phyloP scores from a whole-genome alignment of 2,888 invertebrate species.

The Cantharis flavilabris region DNA sequence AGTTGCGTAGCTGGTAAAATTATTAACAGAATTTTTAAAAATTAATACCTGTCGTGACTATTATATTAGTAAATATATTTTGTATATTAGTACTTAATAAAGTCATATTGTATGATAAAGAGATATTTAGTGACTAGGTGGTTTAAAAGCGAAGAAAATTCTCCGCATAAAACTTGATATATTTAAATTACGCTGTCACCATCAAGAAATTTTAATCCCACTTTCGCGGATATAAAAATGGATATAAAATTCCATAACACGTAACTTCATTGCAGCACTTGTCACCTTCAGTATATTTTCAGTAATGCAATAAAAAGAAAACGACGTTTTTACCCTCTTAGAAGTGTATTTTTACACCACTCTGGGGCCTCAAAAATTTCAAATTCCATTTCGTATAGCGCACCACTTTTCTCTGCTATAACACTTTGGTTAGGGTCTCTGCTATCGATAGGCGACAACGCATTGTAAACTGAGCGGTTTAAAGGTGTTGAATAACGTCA shows the following conservation, averaged over 20 bases:
- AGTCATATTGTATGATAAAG: slow-evolving; percentile 18
- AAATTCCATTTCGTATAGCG: slow-evolving; percentile 55
- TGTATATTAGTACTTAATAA: slow-evolving; percentile 6
- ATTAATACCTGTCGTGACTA: neutral
- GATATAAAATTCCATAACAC: slow-evolving; percentile 56
- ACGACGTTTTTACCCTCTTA: slow-evolving; percentile 53
- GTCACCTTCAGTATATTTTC: slow-evolving; percentile 55
- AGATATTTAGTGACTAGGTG: slow-evolving; percentile 19
- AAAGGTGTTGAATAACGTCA: slow-evolving; percentile 52
- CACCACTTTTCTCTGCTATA: slow-evolving; percentile 40
- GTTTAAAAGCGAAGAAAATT: slow-evolving; percentile 25
- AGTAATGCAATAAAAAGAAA: slow-evolving; percentile 56
- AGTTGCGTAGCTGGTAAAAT: neutral
- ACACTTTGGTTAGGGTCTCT: slow-evolving; percentile 43
- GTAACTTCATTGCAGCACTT: slow-evolving; percentile 54
- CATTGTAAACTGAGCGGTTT: slow-evolving; percentile 54
- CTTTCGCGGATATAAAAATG: slow-evolving; percentile 54
- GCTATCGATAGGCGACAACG: slow-evolving; percentile 46
- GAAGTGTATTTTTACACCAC: slow-evolving; percentile 58
- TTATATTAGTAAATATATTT: neutral
- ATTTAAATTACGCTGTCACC: slow-evolving; percentile 52
- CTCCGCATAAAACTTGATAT: slow-evolving; percentile 46
- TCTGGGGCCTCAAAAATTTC: slow-evolving; percentile 57
- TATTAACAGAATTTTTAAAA: neutral
- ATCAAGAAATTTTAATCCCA: slow-evolving; percentile 55